A percentile compares a stretch with the other conserved stretches of the same genome.
Evolutionary conservation across 2,113 vertebrate species (phyloP).

Genomic region (Herpetotheres cachinnans): DNA sequence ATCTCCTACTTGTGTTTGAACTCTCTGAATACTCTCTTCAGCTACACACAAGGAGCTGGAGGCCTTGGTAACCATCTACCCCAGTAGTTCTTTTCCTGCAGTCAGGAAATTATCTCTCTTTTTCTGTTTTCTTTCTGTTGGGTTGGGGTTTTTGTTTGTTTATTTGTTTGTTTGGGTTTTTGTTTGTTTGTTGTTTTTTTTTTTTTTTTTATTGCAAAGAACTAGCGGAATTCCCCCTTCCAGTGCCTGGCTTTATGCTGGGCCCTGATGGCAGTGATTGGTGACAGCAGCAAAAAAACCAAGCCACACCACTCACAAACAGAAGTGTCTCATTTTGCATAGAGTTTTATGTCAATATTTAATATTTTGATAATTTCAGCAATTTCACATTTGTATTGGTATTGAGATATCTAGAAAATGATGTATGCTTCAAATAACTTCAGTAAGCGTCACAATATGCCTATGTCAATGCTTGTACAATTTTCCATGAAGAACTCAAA

Average conservation of each 20-base stretch:
- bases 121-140: not conserved
- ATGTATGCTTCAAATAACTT: not conserved
- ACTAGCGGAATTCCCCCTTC: not conserved
- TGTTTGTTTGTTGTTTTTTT: not conserved
- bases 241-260: not conserved
- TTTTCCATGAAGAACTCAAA: not conserved
- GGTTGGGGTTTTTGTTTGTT: not conserved
- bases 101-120: not conserved
- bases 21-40: slow-evolving; percentile 33
- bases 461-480: not conserved
- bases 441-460: rapidly evolving
- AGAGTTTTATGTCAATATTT: not conserved
- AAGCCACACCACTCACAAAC: not conserved
- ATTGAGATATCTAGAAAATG: not conserved
- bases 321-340: not conserved
- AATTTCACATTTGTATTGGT: not conserved
- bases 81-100: not conserved
- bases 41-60: not conserved
- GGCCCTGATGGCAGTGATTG: not conserved
- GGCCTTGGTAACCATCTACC: slow-evolving; percentile 13
- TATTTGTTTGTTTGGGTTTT: not conserved
- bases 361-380: not conserved
- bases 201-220: not conserved
- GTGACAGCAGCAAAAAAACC: not conserved
- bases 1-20: slow-evolving; percentile 30